Percentiles rank a stretch among this genome's conserved stretches.
Conservation (phyloP, 2,797 vertebrate genomes). For the Liparis tanakae region DNA sequence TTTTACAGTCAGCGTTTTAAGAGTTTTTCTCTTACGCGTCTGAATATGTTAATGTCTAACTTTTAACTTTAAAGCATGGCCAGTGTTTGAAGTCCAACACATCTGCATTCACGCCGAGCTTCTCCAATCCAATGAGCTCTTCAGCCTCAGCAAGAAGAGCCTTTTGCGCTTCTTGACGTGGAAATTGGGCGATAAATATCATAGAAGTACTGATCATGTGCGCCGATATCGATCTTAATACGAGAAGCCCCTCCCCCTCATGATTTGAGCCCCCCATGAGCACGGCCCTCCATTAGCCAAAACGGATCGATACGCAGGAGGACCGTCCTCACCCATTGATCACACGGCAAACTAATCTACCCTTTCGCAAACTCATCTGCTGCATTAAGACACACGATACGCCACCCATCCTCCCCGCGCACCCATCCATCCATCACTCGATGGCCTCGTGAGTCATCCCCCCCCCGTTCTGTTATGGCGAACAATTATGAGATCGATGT, state of each 20-base stretch:
- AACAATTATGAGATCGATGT: constrained; percentile 58
- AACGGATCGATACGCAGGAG: constrained; percentile 60
- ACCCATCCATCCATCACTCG: not conserved
- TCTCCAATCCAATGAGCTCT: not conserved
- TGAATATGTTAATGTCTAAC: not conserved
- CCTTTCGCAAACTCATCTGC: constrained; percentile 48
- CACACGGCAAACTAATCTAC: constrained; percentile 42
- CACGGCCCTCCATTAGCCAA: constrained; percentile 34
- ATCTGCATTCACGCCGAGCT: too few relatives aligned
- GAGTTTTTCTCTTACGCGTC: not conserved
- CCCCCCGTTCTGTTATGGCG: constrained; percentile 4
- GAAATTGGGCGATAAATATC: too few relatives aligned
- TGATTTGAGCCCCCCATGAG: not conserved
- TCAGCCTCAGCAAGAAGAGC: too few relatives aligned
- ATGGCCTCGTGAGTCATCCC: constrained; percentile 51
- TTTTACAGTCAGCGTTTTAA: not conserved
- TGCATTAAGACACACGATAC: constrained; percentile 47
- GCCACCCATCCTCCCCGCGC: constrained; percentile 39
- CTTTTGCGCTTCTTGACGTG: too few relatives aligned
- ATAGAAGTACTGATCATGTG: not conserved
- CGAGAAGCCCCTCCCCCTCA: not conserved
- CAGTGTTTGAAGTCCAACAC: too few relatives aligned
- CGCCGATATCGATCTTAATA: not conserved
- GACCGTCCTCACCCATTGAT: constrained; percentile 58
- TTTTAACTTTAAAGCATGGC: not conserved